phyloP scores from a whole-genome alignment of 2,113 vertebrate species.

The Rhynchomys soricoides region DNA sequence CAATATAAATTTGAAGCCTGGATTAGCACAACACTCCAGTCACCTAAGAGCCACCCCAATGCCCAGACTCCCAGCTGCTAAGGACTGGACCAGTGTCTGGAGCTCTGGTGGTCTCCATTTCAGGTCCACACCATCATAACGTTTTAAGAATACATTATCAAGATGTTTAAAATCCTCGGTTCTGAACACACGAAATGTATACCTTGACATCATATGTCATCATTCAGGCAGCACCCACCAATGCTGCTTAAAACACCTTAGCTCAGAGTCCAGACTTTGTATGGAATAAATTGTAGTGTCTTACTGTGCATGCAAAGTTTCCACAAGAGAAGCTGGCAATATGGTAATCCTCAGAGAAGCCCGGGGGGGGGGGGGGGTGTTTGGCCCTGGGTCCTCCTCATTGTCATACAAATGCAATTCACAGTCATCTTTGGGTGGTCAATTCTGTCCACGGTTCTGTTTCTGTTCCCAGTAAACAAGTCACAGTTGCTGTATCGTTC shows the following conservation, averaged over 20 bases:
- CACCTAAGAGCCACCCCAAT: not conserved
- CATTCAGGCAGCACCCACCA: not conserved
- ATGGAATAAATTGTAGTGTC: not conserved
- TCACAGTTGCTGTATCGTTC: not conserved
- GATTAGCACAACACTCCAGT: not conserved
- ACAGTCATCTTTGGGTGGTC: not conserved
- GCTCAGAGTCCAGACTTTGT: not conserved
- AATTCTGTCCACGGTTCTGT: not conserved
- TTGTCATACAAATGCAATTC: not conserved
- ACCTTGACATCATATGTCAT: not conserved
- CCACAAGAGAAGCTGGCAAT: not conserved
- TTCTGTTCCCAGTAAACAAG: not conserved
- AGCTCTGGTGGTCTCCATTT: not conserved
- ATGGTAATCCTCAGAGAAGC: not conserved
- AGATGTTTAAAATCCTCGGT: not conserved
- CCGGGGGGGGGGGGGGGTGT: no score
- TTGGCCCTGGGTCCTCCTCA: not conserved
- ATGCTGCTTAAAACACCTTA: not conserved
- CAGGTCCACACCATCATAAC: not conserved
- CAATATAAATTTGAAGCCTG: not conserved
- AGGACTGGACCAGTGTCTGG: not conserved
- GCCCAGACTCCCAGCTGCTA: not conserved
- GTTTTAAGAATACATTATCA: not conserved
- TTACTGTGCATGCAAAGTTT: not conserved
- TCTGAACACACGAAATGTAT: not conserved